Evolutionary conservation across 1,140 invertebrate species (phyloP), one percentile per base, ranked within the genome.

Genomic region (Cotesia chilonis): DNA sequence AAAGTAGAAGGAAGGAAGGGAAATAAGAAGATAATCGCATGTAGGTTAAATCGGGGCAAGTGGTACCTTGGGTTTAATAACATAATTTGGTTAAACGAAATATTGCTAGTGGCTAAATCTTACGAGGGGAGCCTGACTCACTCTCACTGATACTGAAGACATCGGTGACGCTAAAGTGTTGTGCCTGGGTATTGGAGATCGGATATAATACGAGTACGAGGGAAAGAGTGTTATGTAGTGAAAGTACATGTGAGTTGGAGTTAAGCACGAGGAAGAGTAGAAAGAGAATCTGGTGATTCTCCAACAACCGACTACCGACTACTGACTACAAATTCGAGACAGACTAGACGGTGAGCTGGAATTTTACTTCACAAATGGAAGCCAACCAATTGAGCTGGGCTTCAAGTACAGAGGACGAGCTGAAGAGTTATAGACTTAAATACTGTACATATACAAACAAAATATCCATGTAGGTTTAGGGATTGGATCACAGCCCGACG

Each of bases 51-150:
- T 72, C 57, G 67, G 68, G 57, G n/a, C 60, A 41, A 69, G 69
- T 74, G 74, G 70, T 69, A 74, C 69, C 59, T 47, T 54, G 52
- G 66, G 55, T 36, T 54, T 79, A 79, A 79, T 79, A 76, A 73
- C 69, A 68, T 79, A 79, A 79, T 72, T 75, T 73, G 74, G 36
- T 76, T 72, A 70, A 77, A 73, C 41, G 73, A 79, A 68, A 72
- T 52, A 70, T 63, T 65, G 70, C 35, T 52, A 64, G 14, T 47
- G 4, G 9, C 9, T 1, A 20, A 9, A 51, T 14, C 37, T 70
- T 57, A 68, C 14, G 37, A n/a, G 10, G 14, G 10, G 37, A 65
- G 64, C 52, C 28, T 5, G 28, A 28, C 28, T 28, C 28, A 0
- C 28, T 28, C 28, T 28, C 28, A 28, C 28, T 28, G 28, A 28